phyloP scores from a whole-genome alignment of 2,888 invertebrate genomes.

The Dione juno region DNA sequence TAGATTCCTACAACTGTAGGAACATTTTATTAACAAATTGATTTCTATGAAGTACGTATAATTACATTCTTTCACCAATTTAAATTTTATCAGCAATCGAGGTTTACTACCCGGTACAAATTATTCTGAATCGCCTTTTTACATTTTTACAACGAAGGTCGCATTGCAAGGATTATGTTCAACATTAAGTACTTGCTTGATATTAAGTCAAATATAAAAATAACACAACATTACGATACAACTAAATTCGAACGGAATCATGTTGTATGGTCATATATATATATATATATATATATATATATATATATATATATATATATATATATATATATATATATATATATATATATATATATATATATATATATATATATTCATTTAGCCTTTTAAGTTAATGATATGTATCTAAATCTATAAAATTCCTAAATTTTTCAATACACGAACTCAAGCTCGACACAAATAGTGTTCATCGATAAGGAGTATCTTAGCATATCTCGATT shows the following conservation, averaged over 20 bases:
- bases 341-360: too few species aligned
- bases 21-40: too few species aligned
- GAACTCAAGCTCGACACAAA: slow-evolving; percentile 18
- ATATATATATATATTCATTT: too few species aligned
- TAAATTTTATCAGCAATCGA: background rate
- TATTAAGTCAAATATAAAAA: background rate
- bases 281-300: too few species aligned
- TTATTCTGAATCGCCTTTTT: slow-evolving; percentile 1
- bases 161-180: slow-evolving; percentile 4
- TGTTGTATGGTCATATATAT: background rate
- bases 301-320: too few species aligned
- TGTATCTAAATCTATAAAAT: slow-evolving; percentile 10
- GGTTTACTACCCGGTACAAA: background rate
- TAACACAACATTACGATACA: background rate
- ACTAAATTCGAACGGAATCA: background rate
- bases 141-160: slow-evolving; percentile 8
- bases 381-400: slow-evolving; percentile 9
- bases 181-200: background rate
- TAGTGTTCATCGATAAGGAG: slow-evolving; percentile 24
- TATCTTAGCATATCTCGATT: slow-evolving; percentile 19
- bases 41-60: too few species aligned
- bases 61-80: background rate
- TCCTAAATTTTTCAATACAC: slow-evolving; percentile 14
- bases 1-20: too few species aligned
- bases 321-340: too few species aligned